Evolutionary conservation across 2,797 vertebrate species (phyloP).

Genomic region (Gephyroberyx darwinii): DNA sequence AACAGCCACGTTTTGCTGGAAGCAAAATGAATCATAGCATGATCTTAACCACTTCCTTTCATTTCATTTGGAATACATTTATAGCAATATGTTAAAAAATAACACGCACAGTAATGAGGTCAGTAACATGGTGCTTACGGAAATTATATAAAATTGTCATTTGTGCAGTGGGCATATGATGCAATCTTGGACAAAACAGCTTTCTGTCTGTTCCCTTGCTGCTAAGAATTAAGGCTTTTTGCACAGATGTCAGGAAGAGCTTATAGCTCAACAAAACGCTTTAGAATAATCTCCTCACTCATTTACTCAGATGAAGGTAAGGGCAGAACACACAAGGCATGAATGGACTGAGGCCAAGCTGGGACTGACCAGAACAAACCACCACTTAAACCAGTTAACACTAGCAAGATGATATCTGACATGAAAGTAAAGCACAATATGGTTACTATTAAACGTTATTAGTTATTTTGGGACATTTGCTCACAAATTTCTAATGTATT

Average conservation of each 20-base stretch:
- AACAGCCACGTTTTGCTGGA: neutral
- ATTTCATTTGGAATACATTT: neutral
- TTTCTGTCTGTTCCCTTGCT: constrained; percentile 37
- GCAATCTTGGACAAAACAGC: constrained; percentile 23
- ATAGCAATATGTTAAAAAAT: neutral
- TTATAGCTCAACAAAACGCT: constrained; percentile 80
- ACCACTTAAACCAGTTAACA: no score
- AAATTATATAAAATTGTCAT: neutral
- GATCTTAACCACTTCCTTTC: neutral
- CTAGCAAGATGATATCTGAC: no score
- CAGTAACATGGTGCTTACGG: neutral
- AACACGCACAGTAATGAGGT: neutral
- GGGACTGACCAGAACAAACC: neutral
- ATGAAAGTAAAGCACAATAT: no score
- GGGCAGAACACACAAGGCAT: neutral
- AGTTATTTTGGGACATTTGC: no score
- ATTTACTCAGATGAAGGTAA: constrained; percentile 66
- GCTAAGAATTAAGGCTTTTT: constrained; percentile 77
- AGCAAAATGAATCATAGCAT: neutral
- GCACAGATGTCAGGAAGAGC: constrained; percentile 86
- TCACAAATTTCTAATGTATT: no score
- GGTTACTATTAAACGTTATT: no score
- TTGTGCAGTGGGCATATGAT: constrained; percentile 7
- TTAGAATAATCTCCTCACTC: constrained; percentile 82
- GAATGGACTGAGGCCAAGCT: neutral